Base-by-base conservation (phyloP, 2,888 invertebrate species). In the Melinaea marsaeus region DNA sequence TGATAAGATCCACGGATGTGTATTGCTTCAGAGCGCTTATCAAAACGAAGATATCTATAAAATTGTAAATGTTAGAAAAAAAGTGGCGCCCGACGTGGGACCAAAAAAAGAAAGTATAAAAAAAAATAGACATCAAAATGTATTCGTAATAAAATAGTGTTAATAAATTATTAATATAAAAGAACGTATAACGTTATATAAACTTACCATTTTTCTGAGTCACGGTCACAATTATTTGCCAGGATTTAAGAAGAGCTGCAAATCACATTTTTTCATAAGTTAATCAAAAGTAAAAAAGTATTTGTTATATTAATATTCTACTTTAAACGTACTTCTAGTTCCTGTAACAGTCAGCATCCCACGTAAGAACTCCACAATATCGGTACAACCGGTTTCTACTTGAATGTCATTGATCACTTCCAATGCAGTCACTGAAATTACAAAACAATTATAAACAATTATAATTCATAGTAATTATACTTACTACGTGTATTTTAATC, bases 11-110 rank as follows among this genome's bases (percentile, higher is more conserved):
- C 0, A 71, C 72, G 0, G 64, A 66, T 0, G 85, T 83, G 58
- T 79, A 81, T 2, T 73, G 69, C 56, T 72, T 72, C 0, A 84
- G 67, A 1, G 64, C 68, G 0, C 75, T 72, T 71, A 84, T 77
- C 57, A 86, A 71, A 1, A 72, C 68, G 69, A 85, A 82, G 11
- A 87, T 82, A 63, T 87, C 88, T 87, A 79, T 0, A 71, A 71
- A 37, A 34, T 55, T 51, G 11, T 32, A 51, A 11, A 32, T 2
- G 6, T 51, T 32, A 51, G 51, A 22, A 9, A 51, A n/a, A 22
- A 22, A 4, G 3, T 13, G 7, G 54, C 37, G 13, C 55, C 5
- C 34, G 33, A 33, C 32, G 7, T 13, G 57, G n/a, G n/a, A 37
- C 57, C 48, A 34, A 54, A 57, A 57, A 32, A 54, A 37, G 37